Base-by-base conservation (phyloP, 1,140 invertebrate genomes). In the Hestina assimilis region DNA sequence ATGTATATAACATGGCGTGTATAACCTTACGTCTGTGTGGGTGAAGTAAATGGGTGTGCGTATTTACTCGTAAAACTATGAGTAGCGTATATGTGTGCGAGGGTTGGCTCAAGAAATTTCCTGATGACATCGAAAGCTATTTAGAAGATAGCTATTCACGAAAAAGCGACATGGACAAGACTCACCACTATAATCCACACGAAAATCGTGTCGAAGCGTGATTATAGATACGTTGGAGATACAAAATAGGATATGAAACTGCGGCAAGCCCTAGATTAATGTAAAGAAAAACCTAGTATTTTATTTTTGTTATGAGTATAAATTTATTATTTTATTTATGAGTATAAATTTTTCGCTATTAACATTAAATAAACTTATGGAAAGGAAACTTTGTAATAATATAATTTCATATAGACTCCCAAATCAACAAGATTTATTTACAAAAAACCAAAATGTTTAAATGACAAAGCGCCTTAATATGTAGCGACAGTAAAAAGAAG, bases 121-220 rank as follows among this genome's bases (percentile, higher is more conserved):
- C 40, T 26, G 12, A 52, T 41, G 50, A 53, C 40, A 40, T 53
- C 28, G 38, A 41, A 53, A 43, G 38, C 40, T 26, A 40, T 53
- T 53, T 43, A 53, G 23, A 4, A 53, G 41, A 53, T 53, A 53
- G 50, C 35, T 33, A 15, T 24, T 20, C 24, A 43, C 40, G 40
- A 53, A 43, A 53, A 43, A 42, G 40, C 26, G 40, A 51, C 33
- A 48, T 38, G 14, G n/a, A 7, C 23, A 23, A 17, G n/a, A 11
- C 12, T 50, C 21, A 24, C 2, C 31, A 38, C n/a, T 9, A 20
- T 14, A 38, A 35, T 35, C 14, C 15, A 7, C 15, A 2, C 17
- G 15, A 17, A 19, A 38, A 8, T 7, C 9, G 15, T 19, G 15
- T n/a, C 19, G 33, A 19, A 19, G 7, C 33, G 33, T 17, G 15